Evolutionary conservation across 2,797 vertebrate species (phyloP).

Genomic region (Hipposideros larvatus): DNA sequence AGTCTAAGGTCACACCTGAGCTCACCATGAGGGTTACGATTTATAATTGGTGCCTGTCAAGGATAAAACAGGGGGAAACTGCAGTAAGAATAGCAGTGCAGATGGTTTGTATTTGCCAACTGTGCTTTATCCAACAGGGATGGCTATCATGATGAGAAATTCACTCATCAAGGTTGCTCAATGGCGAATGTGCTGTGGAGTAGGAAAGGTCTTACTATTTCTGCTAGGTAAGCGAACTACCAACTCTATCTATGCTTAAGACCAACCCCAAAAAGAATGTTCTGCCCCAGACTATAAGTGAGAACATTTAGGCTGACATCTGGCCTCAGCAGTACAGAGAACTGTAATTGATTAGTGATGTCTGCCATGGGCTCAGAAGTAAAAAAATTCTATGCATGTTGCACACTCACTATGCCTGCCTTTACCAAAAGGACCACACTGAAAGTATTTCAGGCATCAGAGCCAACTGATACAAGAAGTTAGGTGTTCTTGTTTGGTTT

Average conservation of each 20-base stretch:
- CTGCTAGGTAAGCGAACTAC: background rate
- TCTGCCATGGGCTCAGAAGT: background rate
- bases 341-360: background rate
- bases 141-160: background rate
- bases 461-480: conserved; percentile 5
- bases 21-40: background rate
- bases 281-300: conserved; percentile 67
- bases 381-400: background rate
- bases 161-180: background rate
- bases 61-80: background rate
- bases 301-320: background rate
- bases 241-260: background rate
- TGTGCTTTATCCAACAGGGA: background rate
- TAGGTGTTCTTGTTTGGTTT: background rate
- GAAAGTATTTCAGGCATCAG: background rate
- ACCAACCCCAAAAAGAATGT: conserved; percentile 39
- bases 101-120: background rate
- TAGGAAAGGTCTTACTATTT: background rate
- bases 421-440: background rate
- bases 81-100: background rate
- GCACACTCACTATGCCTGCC: background rate
- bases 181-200: background rate
- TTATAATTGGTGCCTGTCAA: background rate
- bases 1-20: background rate
- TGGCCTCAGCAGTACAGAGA: background rate